Conservation (phyloP, 2,113 vertebrate species). For the Oryzias javanicus region DNA sequence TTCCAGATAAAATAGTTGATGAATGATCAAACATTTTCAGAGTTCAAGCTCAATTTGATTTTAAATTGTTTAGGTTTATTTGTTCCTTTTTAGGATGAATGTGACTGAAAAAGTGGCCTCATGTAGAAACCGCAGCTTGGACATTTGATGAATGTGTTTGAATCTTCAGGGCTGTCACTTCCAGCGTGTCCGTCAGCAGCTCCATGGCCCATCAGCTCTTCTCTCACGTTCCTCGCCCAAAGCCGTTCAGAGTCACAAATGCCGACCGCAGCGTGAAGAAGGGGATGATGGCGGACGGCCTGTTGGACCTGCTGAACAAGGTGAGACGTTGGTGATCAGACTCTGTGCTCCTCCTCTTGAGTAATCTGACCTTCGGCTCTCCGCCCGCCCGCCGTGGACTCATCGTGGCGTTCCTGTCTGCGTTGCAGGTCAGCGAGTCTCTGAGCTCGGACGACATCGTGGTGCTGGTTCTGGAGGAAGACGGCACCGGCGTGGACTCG, state of each 20-base stretch:
- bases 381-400: background rate
- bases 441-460: conserved; percentile 63
- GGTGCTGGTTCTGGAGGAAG: conserved; percentile 87
- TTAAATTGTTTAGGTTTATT: too few relatives aligned
- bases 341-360: background rate
- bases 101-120: too few relatives aligned
- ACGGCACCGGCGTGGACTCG: conserved; percentile 87
- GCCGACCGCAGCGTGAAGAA: conserved; percentile 80
- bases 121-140: too few relatives aligned
- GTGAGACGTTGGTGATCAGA: conserved; percentile 61
- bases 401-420: background rate
- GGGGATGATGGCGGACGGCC: conserved; percentile 73
- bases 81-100: too few relatives aligned
- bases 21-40: too few relatives aligned
- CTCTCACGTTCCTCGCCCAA: conserved; percentile 51
- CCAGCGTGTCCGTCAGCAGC: conserved; percentile 78
- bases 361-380: background rate
- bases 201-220: conserved; percentile 86
- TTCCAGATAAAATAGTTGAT: too few relatives aligned
- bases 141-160: background rate
- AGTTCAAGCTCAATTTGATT: too few relatives aligned
- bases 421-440: conserved; percentile 73
- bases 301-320: conserved; percentile 82
- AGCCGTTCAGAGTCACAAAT: conserved; percentile 83
- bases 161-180: conserved; percentile 75